Conservation (phyloP, 1,140 invertebrate species). For the Triops longicaudatus region DNA sequence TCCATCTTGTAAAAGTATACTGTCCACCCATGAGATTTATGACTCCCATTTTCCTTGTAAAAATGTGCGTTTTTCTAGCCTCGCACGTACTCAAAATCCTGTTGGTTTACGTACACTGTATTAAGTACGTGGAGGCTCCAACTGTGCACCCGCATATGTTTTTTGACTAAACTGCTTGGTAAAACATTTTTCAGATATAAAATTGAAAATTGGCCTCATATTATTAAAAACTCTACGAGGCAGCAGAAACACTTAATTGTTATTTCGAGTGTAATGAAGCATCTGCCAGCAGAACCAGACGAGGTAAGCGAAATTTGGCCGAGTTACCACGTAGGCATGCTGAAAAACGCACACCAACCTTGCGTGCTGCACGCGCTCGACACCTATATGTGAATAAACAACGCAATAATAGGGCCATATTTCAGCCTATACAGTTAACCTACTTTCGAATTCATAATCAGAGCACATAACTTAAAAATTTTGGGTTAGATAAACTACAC, state of each 20-base stretch:
- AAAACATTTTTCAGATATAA: neutral
- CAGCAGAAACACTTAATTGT: neutral
- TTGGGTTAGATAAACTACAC: too few species aligned
- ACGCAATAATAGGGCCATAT: too few species aligned
- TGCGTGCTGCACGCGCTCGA: too few species aligned
- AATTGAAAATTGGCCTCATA: neutral
- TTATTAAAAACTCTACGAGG: neutral
- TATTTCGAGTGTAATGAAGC: neutral
- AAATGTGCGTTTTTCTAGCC: neutral
- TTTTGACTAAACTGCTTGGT: neutral
- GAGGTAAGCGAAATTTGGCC: neutral
- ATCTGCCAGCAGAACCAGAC: neutral
- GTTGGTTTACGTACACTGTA: too few species aligned
- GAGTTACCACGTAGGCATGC: neutral
- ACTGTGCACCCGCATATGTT: neutral
- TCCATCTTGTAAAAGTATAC: neutral
- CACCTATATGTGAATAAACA: too few species aligned
- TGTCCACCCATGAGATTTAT: constrained; percentile 12
- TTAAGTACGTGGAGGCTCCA: neutral
- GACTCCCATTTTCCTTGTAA: neutral
- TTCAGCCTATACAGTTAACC: too few species aligned
- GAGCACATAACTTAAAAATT: too few species aligned
- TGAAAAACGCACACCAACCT: neutral
- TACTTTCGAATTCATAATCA: too few species aligned
- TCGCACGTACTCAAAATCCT: neutral